Conservation (phyloP, 2,797 vertebrate genomes). For the Paedocypris micromegethes region DNA sequence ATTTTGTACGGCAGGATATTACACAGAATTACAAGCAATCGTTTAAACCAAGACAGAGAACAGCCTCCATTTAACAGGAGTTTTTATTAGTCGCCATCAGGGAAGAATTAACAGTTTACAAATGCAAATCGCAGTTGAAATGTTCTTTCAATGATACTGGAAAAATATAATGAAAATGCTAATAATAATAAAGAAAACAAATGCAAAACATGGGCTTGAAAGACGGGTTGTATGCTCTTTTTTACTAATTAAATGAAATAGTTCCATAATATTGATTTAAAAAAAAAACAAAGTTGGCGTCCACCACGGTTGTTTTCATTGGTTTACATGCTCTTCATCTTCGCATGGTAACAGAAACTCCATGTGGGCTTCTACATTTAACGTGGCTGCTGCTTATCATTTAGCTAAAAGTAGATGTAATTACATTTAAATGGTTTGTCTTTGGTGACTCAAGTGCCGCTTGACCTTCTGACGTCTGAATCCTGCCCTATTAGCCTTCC, state of each 20-base stretch:
- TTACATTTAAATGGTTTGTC: slow-evolving; percentile 25
- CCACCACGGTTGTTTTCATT: slow-evolving; percentile 20
- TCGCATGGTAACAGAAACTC: not conserved
- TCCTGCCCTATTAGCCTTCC: not conserved
- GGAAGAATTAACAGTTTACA: not conserved
- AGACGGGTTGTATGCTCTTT: not conserved
- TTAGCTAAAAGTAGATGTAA: slow-evolving; percentile 9
- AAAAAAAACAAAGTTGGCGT: slow-evolving; percentile 23
- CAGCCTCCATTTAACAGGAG: not conserved
- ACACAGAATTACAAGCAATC: slow-evolving; percentile 5
- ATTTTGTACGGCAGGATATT: slow-evolving; percentile 8
- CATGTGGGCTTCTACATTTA: not conserved
- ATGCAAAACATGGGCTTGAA: not conserved
- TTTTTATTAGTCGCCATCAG: slow-evolving; percentile 19
- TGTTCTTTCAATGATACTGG: slow-evolving; percentile 11
- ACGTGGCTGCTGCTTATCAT: slow-evolving; percentile 14
- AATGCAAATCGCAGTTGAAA: not conserved
- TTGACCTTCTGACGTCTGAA: slow-evolving; percentile 22
- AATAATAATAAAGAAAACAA: too few species aligned
- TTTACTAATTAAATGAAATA: too few species aligned
- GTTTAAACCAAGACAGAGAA: not conserved
- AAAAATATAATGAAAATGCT: not conserved
- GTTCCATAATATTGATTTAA: not conserved
- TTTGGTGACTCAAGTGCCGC: slow-evolving; percentile 13
- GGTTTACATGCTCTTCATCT: slow-evolving; percentile 7